Conservation (phyloP, 2,888 invertebrate species). For the Drosophila planitibia region DNA sequence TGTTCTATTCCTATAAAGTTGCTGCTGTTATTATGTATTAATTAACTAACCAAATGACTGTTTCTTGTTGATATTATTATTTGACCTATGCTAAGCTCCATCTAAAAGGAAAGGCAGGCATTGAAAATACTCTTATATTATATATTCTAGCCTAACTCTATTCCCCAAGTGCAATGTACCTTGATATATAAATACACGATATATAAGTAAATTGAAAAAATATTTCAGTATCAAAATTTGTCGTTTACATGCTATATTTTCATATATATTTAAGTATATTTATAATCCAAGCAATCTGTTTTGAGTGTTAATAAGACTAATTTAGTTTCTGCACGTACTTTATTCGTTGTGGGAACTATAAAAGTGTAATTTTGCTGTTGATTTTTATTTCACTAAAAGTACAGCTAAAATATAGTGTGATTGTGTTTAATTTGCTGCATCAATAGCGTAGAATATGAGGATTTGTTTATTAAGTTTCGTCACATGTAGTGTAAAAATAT, state of each 20-base stretch:
- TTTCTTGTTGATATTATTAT: slow-evolving; percentile 21
- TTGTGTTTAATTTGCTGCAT: background rate
- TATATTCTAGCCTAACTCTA: slow-evolving; percentile 34
- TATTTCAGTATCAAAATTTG: background rate
- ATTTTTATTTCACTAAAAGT: background rate
- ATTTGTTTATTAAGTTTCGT: background rate
- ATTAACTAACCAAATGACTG: slow-evolving; percentile 51
- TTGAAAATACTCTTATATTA: slow-evolving; percentile 22
- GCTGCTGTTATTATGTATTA: slow-evolving; percentile 44
- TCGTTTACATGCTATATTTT: background rate
- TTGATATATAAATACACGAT: no score
- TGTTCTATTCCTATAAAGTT: slow-evolving; percentile 42
- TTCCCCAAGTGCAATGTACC: background rate
- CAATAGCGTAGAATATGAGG: background rate
- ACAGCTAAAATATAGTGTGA: accelerated
- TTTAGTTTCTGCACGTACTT: background rate
- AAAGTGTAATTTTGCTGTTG: accelerated
- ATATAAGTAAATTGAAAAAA: background rate
- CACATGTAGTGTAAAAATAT: background rate
- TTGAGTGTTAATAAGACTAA: background rate
- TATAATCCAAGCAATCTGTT: background rate
- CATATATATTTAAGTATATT: background rate
- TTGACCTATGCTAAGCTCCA: slow-evolving; percentile 13
- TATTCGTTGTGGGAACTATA: background rate
- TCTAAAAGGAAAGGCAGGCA: slow-evolving; percentile 8